Conservation (phyloP, 2,113 vertebrate genomes). For the Dasyprocta punctata region DNA sequence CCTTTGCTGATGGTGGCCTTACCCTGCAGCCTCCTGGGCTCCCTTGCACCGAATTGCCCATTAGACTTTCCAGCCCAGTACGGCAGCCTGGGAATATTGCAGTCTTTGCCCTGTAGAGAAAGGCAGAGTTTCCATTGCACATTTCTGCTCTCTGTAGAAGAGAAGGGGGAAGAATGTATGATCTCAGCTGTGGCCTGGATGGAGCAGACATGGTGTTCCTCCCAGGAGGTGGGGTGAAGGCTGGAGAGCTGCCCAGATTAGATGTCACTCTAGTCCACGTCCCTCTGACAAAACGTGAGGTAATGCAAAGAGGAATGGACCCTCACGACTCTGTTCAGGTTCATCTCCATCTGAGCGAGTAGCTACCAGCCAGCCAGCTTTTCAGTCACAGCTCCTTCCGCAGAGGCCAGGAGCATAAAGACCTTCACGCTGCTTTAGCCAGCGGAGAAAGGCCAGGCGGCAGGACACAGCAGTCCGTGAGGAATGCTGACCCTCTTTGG, state of each 20-base stretch:
- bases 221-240: no score
- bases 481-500: neutral
- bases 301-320: neutral
- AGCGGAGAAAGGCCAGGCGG: neutral
- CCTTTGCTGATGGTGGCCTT: no score
- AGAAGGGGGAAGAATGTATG: neutral
- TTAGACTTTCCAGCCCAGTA: neutral
- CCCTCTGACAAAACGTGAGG: neutral
- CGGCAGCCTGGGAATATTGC: neutral
- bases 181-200: no score
- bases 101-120: neutral
- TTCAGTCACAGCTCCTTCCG: neutral
- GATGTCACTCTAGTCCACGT: neutral
- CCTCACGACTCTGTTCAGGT: neutral
- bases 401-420: neutral
- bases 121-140: neutral
- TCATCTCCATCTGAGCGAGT: neutral
- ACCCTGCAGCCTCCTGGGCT: neutral
- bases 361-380: neutral
- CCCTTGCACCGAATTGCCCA: neutral
- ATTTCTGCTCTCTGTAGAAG: neutral
- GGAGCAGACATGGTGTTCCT: neutral
- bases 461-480: neutral
- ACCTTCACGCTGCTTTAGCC: neutral
- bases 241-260: neutral